Conservation (phyloP, 1,140 invertebrate species). For the Platyura marginata region DNA sequence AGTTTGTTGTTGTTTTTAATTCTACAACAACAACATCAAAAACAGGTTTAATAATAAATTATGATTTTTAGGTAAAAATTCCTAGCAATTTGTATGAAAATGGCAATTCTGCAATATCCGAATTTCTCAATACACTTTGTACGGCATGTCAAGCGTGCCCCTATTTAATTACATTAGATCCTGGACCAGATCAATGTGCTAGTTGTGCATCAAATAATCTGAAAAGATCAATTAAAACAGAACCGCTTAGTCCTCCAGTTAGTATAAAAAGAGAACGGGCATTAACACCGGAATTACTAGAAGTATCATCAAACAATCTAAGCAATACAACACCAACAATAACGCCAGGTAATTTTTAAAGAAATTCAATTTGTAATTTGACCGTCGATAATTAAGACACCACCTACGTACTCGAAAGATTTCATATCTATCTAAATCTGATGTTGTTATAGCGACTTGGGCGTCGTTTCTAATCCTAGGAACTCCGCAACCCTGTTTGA, state of each 20-base stretch:
- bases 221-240: constrained; percentile 8
- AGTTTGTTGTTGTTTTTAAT: no score
- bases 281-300: not conserved
- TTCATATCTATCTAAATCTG: no score
- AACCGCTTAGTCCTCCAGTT: not conserved
- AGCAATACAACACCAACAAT: constrained; percentile 16
- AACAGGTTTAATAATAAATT: no score
- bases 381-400: no score
- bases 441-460: no score
- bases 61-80: constrained; percentile 17
- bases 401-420: no score
- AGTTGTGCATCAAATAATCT: constrained; percentile 15
- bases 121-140: constrained; percentile 22
- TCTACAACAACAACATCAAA: no score
- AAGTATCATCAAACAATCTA: constrained; percentile 23
- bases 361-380: no score
- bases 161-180: constrained; percentile 20
- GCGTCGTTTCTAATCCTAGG: no score
- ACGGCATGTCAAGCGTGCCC: constrained; percentile 23
- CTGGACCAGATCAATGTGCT: constrained; percentile 22
- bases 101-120: constrained; percentile 18
- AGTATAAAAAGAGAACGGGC: constrained; percentile 2
- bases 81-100: constrained; percentile 20
- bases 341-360: no score
- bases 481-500: no score